A percentile compares a stretch with the other conserved stretches of the same genome.
Conservation (phyloP, 2,888 invertebrate genomes). For the Ophion obscuratus region DNA sequence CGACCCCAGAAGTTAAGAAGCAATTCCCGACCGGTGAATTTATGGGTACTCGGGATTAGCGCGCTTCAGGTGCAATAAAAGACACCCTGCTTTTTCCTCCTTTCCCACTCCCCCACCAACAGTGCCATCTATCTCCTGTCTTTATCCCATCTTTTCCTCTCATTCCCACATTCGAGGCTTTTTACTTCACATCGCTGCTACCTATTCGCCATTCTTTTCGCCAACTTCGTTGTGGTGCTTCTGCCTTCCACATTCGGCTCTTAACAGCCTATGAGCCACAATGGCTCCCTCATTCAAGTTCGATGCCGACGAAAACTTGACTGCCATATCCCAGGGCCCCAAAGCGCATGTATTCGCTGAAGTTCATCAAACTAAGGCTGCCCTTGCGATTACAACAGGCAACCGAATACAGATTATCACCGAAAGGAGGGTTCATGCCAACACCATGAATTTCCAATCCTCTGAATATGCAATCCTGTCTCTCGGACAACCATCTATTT, state of each 20-base stretch:
- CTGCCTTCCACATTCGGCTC: no score
- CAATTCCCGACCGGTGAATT: constrained; percentile 79
- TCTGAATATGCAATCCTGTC: no score
- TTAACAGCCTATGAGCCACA: not conserved
- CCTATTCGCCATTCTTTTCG: constrained; percentile 26
- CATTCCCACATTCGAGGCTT: constrained; percentile 23
- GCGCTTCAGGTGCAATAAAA: constrained; percentile 77
- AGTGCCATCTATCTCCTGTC: constrained; percentile 21
- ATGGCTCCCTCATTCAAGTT: no score
- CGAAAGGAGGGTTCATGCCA: no score
- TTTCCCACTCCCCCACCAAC: constrained; percentile 36
- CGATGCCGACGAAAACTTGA: no score
- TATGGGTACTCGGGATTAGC: constrained; percentile 78
- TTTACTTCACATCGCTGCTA: constrained; percentile 11
- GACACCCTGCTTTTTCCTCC: constrained; percentile 70
- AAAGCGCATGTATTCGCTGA: no score
- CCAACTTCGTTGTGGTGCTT: constrained; percentile 17
- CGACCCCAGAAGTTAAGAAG: constrained; percentile 76
- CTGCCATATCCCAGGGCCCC: no score
- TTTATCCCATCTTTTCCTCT: constrained; percentile 18
- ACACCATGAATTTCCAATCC: no score
- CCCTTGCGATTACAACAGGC: no score
- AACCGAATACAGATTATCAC: no score
- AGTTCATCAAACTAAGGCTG: no score
- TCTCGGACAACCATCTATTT: no score